Base-by-base conservation (phyloP, 2,888 invertebrate genomes). In the Nematopogon swammerdamellus region DNA sequence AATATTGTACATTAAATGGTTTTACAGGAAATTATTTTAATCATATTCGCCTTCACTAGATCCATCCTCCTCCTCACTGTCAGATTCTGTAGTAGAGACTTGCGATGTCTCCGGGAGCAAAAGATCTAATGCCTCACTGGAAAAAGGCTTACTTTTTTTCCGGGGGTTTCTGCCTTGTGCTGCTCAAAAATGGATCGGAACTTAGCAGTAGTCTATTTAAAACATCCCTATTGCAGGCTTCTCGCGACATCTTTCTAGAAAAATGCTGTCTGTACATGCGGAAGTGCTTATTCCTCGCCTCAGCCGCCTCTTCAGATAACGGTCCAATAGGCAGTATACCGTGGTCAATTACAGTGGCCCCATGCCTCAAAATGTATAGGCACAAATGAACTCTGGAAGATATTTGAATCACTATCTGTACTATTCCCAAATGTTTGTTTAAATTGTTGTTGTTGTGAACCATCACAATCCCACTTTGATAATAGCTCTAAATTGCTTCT, bases 261-360 rank as follows among this genome's bases (percentile, higher is more conserved):
- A 49, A 51, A 25, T 56, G n/a, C 18, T 46, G 43, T 42, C 61
- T 42, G 44, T 55, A 60, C 10, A 14, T 11, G 10, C 57, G 18
- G 43, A 60, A 58, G 49, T 60, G 56, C 52, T 61, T 63, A 47
- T 61, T 62, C 18, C 59, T 36, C 3, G 60, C 59, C 52, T 62
- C 60, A 20, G 57, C 54, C 10, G 59, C 58, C 53, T 61, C 60
- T 53, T 60, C 60, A 1, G 57, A 58, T 8, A 58, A 50, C 44
- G 55, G 57, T 1, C 60, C 59, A n/a, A 62, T 60, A n/a, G 60
- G 59, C 30, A 63, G 46, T 19, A 61, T 30, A 19, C 57, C 55
- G 49, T 59, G 17, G 50, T 57, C 46, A 10, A 61, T 57, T 11
- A 61, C 47, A 16, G 14, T 46, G 4, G 57, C 44, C 17, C 57